Percentiles rank a stretch among this genome's conserved stretches.
Evolutionary conservation across 2,888 invertebrate genomes (phyloP).

Genomic region (Frankliniella intonsa): DNA sequence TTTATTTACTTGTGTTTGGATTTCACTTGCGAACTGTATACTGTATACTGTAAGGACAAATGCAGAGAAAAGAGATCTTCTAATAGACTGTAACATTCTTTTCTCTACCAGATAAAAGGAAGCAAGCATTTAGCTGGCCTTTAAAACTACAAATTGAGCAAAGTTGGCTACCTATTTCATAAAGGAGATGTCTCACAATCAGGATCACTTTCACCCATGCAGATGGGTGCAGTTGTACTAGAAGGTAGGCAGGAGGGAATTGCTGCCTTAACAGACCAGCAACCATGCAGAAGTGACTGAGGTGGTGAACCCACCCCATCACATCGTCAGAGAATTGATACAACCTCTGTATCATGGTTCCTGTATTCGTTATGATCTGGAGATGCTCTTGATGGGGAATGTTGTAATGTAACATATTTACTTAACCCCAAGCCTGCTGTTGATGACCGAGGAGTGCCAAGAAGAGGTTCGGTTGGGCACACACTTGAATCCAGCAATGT

Average conservation of each 20-base stretch:
- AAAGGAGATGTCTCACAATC: neutral
- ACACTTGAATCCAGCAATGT: conserved; percentile 11
- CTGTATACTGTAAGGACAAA: neutral
- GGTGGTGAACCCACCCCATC: neutral
- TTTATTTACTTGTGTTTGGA: no score
- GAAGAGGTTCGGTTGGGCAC: neutral
- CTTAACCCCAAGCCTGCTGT: neutral
- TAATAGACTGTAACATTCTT: neutral
- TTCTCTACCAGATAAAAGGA: no score
- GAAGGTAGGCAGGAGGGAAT: neutral
- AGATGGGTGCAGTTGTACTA: neutral
- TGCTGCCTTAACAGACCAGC: neutral
- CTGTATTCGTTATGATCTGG: conserved; percentile 13
- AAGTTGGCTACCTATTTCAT: neutral
- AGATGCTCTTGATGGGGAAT: neutral
- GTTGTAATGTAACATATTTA: conserved; percentile 26
- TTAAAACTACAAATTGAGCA: neutral
- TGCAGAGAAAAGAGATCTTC: neutral
- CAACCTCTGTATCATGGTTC: conserved; percentile 19
- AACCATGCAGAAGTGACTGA: neutral
- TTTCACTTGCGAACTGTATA: no score
- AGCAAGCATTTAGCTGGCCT: no score
- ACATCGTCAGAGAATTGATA: neutral
- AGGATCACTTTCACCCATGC: neutral
- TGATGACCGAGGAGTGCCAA: conserved; percentile 26